These are phyloP conservation scores for Paramormyrops kingsleyae DNA, from an alignment of 2,113 vertebrate genomes.

Conservation along the genomic window DNA sequence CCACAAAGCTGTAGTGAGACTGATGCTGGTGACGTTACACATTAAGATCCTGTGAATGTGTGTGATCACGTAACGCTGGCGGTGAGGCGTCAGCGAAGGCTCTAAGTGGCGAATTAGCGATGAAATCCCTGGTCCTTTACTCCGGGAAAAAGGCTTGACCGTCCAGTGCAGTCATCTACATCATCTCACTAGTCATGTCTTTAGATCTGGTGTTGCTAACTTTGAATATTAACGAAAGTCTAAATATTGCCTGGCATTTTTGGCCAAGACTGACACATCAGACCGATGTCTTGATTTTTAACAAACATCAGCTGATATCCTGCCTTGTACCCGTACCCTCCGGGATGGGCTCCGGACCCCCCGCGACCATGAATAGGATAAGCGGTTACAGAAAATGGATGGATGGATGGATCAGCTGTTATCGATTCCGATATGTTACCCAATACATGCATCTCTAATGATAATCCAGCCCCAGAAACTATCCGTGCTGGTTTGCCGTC, in stretches of 20 bases:
- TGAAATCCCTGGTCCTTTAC: background rate
- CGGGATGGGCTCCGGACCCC: too few species aligned
- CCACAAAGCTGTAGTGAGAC: background rate
- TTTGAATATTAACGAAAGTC: background rate
- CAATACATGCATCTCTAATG: background rate
- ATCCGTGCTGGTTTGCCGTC: background rate
- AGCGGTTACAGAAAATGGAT: too few species aligned
- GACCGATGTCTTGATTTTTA: background rate
- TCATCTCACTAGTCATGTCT: background rate
- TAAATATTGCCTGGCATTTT: background rate
- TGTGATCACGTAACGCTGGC: background rate
- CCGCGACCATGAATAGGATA: too few species aligned
- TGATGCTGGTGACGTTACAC: background rate
- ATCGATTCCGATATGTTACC: background rate
- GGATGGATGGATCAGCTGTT: background rate
- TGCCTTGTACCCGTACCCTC: too few species aligned
- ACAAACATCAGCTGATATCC: background rate
- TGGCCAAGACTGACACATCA: background rate
- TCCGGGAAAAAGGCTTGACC: background rate
- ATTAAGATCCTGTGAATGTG: background rate
- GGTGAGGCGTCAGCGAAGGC: background rate
- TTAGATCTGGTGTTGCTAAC: background rate
- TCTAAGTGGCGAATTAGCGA: background rate
- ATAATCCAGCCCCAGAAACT: background rate
- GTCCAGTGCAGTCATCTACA: background rate